A percentile compares a stretch with the other conserved stretches of the same genome.
Conservation (phyloP, 1,140 invertebrate genomes). For the Diorhabda carinulata region DNA sequence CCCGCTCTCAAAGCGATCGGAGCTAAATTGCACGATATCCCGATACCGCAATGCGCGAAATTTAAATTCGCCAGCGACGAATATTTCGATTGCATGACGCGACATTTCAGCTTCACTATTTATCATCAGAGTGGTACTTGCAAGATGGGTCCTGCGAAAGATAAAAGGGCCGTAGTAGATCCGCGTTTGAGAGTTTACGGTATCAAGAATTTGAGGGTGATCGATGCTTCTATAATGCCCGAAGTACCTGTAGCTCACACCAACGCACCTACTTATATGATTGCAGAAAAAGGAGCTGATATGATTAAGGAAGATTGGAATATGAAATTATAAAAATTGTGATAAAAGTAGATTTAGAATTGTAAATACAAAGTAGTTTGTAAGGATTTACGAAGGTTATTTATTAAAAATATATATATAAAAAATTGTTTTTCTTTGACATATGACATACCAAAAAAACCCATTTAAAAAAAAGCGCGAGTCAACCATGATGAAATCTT, state of each 20-base stretch:
- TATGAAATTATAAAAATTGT: conserved; percentile 5
- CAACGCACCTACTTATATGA: conserved; percentile 64
- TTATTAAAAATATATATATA: no score
- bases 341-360: not conserved
- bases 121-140: conserved; percentile 78
- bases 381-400: no score
- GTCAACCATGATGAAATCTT: no score
- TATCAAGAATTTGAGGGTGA: conserved; percentile 61
- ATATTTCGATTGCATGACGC: conserved; percentile 71
- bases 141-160: conserved; percentile 74
- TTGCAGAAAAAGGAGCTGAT: conserved; percentile 67
- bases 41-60: conserved; percentile 71
- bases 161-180: conserved; percentile 68
- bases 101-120: conserved; percentile 65
- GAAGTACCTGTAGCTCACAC: conserved; percentile 61
- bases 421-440: no score
- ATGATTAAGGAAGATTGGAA: conserved; percentile 48
- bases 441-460: no score
- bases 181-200: conserved; percentile 66
- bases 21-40: conserved; percentile 55
- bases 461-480: no score
- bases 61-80: conserved; percentile 68
- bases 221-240: conserved; percentile 67
- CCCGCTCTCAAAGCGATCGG: conserved; percentile 42
- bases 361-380: not conserved